Conservation (phyloP, 1,140 invertebrate genomes). For the Aphaenogaster floridana region DNA sequence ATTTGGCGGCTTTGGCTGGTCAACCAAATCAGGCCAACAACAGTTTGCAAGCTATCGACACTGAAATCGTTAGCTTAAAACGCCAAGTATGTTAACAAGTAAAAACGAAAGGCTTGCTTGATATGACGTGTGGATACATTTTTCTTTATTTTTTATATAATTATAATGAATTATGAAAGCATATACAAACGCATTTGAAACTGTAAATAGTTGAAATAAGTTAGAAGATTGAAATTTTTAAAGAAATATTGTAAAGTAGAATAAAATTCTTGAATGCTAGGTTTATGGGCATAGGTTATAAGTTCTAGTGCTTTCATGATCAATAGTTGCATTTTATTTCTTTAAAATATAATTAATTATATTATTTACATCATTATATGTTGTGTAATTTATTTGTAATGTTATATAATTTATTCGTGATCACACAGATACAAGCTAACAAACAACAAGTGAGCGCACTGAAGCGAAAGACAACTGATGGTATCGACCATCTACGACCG, state of each 20-base stretch:
- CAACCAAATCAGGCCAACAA: conserved; percentile 92
- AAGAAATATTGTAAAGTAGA: conserved; percentile 14
- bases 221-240: not conserved
- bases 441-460: conserved; percentile 96
- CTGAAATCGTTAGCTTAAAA: conserved; percentile 97
- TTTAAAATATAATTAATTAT: conserved; percentile 36
- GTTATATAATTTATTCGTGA: conserved; percentile 40
- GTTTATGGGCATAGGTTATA: not conserved
- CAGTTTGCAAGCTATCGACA: conserved; percentile 96
- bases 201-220: not conserved
- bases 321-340: conserved; percentile 19
- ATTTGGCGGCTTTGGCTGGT: conserved; percentile 94
- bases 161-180: conserved; percentile 20
- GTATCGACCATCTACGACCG: conserved; percentile 92
- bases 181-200: conserved; percentile 8
- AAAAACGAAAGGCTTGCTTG: conserved; percentile 45
- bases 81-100: conserved; percentile 93
- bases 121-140: conserved; percentile 86
- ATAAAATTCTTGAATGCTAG: not conserved
- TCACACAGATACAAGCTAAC: conserved; percentile 95
- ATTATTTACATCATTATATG: not conserved
- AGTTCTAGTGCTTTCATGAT: not conserved
- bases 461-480: conserved; percentile 92
- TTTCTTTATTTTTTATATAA: conserved; percentile 67
- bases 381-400: not conserved